These are phyloP conservation scores for Pemphigus obesinymphae DNA, from an alignment of 1,140 invertebrate species.

Conservation along the genomic window DNA sequence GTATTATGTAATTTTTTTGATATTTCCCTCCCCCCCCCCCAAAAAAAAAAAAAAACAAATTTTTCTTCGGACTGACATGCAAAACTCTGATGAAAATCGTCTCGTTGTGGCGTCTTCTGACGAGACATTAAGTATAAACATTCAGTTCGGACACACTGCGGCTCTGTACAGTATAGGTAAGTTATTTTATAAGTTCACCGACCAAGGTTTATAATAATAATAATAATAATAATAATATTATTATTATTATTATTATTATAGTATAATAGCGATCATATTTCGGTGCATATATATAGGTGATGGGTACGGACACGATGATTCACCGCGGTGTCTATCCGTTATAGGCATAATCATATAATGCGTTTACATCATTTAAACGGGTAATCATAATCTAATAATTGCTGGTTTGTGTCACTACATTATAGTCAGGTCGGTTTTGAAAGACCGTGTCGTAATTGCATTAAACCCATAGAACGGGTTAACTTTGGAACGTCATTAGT, in stretches of 20 bases:
- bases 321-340: constrained; percentile 1
- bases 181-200: no score
- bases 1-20: no score
- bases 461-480: constrained; percentile 31
- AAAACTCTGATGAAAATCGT: no score
- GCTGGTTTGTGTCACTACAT: constrained; percentile 25
- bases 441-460: constrained; percentile 29
- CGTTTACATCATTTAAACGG: constrained; percentile 28
- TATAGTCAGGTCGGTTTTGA: constrained; percentile 13
- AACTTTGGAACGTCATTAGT: constrained; percentile 36
- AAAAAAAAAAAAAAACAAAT: no score
- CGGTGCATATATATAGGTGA: not conserved
- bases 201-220: no score
- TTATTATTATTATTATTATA: not conserved
- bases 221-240: no score
- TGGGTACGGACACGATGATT: not conserved
- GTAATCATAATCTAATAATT: constrained; percentile 18
- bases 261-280: not conserved
- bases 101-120: no score
- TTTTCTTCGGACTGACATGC: no score
- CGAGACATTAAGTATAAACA: no score
- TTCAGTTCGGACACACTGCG: no score
- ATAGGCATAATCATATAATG: constrained; percentile 8
- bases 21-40: no score
- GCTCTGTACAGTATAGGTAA: no score